Evolutionary conservation across 2,797 vertebrate genomes (phyloP).

Genomic region (Gymnodraco acuticeps): DNA sequence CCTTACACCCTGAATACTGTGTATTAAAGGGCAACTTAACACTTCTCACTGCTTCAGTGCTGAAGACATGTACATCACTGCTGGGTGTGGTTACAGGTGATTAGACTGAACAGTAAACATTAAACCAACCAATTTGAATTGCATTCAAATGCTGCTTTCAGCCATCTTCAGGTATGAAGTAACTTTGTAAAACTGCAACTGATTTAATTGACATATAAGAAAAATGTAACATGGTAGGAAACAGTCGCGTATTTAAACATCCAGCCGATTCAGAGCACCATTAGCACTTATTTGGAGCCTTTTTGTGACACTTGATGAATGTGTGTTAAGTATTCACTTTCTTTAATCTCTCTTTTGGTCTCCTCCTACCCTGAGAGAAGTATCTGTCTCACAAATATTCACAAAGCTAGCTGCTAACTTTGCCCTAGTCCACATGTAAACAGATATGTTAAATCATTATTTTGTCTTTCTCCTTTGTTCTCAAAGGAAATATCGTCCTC

Average conservation of each 20-base stretch:
- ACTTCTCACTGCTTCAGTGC: neutral
- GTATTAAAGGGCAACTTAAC: neutral
- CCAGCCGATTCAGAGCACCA: neutral
- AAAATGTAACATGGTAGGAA: neutral
- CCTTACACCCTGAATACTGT: slow-evolving; percentile 6
- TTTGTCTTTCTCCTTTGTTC: too few species aligned
- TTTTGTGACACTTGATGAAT: neutral
- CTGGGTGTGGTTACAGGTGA: neutral
- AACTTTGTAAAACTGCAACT: neutral
- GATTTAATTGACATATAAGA: neutral
- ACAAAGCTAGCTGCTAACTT: neutral
- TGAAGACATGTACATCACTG: neutral
- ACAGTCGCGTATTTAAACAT: neutral
- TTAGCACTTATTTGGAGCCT: neutral
- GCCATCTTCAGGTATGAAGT: neutral
- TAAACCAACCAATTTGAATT: neutral
- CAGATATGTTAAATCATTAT: too few species aligned
- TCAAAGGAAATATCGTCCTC: too few species aligned
- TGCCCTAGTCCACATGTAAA: too few species aligned
- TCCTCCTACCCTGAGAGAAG: neutral
- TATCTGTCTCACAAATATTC: neutral
- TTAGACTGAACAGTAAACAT: neutral
- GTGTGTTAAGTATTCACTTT: neutral
- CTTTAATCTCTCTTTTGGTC: neutral
- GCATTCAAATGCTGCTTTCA: neutral